These are phyloP conservation scores for Mugil cephalus DNA, from an alignment of 2,113 vertebrate genomes.

Conservation along the genomic window DNA sequence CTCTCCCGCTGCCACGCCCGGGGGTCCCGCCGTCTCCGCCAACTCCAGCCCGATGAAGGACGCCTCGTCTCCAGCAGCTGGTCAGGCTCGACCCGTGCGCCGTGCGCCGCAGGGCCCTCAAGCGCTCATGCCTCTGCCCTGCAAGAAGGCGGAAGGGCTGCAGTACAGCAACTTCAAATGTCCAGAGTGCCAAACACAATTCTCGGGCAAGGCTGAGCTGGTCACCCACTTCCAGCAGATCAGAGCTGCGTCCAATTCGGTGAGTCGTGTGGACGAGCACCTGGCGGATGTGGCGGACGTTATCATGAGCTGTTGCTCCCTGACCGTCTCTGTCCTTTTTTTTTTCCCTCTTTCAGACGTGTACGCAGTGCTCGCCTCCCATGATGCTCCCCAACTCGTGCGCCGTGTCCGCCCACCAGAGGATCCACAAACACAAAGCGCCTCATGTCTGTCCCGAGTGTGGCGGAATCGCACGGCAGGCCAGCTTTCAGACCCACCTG, in stretches of 20 bases:
- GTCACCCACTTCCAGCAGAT: constrained; percentile 93
- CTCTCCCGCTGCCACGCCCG: constrained; percentile 58
- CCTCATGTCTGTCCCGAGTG: constrained; percentile 94
- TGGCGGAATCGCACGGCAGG: constrained; percentile 89
- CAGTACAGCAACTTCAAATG: constrained; percentile 92
- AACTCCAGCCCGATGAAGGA: constrained; percentile 83
- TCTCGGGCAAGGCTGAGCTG: constrained; percentile 89
- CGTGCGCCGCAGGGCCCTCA: constrained; percentile 80
- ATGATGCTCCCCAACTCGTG: constrained; percentile 95
- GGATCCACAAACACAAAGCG: constrained; percentile 90
- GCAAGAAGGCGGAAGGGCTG: constrained; percentile 79
- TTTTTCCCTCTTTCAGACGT: constrained; percentile 81
- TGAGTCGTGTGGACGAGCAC: constrained; percentile 48
- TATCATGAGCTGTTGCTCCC: not conserved
- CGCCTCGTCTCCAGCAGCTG: constrained; percentile 51
- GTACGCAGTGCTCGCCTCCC: constrained; percentile 86
- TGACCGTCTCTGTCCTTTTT: not conserved
- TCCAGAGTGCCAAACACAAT: constrained; percentile 91
- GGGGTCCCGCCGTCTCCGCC: constrained; percentile 44
- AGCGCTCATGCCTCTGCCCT: constrained; percentile 86
- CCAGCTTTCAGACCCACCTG: constrained; percentile 90
- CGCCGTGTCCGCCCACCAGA: constrained; percentile 91
- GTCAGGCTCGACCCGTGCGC: constrained; percentile 76
- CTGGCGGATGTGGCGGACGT: not conserved
- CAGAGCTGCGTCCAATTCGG: constrained; percentile 76